Evolutionary conservation across 30 jellyfish, hydroid and myxozoan genomes (phyloP).

Genomic region (Hydractinia echinata): DNA sequence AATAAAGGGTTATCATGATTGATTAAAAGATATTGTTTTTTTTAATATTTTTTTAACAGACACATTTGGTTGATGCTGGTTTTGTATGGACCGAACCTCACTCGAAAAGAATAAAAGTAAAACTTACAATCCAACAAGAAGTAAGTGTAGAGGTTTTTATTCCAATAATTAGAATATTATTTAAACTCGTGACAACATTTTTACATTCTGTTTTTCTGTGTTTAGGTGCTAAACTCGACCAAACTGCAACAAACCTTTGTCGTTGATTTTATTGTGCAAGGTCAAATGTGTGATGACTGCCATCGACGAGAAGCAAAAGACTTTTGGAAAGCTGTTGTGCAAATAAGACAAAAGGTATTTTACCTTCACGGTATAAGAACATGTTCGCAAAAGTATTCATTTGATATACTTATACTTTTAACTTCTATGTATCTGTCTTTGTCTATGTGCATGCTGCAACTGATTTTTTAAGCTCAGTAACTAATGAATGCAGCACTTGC

Average conservation of each 20-base stretch:
- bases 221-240: conserved; percentile 92
- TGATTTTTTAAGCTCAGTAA: not conserved
- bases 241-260: conserved; percentile 93
- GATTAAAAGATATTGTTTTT: too few species aligned
- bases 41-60: too few species aligned
- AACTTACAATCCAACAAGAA: conserved; percentile 94
- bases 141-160: conserved; percentile 25
- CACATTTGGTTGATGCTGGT: conserved; percentile 92
- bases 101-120: conserved; percentile 85
- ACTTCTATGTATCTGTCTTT: not conserved
- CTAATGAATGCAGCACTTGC: too few species aligned
- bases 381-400: not conserved
- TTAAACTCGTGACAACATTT: not conserved
- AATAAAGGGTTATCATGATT: too few species aligned
- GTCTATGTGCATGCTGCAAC: not conserved
- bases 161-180: not conserved
- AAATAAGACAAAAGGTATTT: conserved; percentile 91
- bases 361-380: not conserved
- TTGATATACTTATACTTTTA: not conserved
- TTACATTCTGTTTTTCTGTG: not conserved
- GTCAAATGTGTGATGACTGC: conserved; percentile 97
- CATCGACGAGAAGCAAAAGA: conserved; percentile 98
- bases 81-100: conserved; percentile 99
- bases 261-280: conserved; percentile 87
- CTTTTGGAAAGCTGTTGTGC: conserved; percentile 97